Evolutionary conservation across 2,113 vertebrate genomes (phyloP).

Genomic region (Galeopterus variegatus): DNA sequence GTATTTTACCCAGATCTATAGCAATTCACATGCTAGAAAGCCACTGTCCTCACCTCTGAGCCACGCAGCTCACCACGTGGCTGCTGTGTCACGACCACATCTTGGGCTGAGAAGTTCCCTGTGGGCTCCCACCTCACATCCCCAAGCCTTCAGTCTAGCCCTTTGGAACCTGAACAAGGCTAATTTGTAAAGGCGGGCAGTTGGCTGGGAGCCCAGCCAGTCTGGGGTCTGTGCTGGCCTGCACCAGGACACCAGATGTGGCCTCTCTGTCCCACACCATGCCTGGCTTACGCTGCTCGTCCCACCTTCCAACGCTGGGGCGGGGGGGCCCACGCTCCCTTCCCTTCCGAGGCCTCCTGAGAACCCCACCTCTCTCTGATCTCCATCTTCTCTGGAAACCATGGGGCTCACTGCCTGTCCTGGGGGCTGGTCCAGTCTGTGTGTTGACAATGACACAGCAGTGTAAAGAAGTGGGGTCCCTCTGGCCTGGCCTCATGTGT

Average conservation of each 20-base stretch:
- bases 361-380: not conserved
- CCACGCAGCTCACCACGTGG: not conserved
- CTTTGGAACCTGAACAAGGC: not conserved
- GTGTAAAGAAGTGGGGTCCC: not conserved
- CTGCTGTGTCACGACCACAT: not conserved
- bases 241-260: too few species aligned
- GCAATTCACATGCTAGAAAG: slow-evolving; percentile 31
- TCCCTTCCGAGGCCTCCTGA: not conserved
- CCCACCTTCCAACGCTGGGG: not conserved
- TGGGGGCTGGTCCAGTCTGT: too few species aligned
- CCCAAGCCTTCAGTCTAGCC: not conserved
- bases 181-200: not conserved
- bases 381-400: not conserved
- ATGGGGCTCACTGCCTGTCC: not conserved
- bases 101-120: accelerated
- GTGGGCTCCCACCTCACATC: not conserved
- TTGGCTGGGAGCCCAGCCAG: not conserved
- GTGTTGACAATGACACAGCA: too few species aligned
- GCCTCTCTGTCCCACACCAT: not conserved
- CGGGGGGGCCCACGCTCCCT: not conserved
- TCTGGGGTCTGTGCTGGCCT: too few species aligned
- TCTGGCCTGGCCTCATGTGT: not conserved
- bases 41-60: not conserved
- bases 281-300: too few species aligned
- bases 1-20: slow-evolving; percentile 40